phyloP scores from a whole-genome alignment of 2,113 vertebrate genomes.

The Okapia johnstoni region DNA sequence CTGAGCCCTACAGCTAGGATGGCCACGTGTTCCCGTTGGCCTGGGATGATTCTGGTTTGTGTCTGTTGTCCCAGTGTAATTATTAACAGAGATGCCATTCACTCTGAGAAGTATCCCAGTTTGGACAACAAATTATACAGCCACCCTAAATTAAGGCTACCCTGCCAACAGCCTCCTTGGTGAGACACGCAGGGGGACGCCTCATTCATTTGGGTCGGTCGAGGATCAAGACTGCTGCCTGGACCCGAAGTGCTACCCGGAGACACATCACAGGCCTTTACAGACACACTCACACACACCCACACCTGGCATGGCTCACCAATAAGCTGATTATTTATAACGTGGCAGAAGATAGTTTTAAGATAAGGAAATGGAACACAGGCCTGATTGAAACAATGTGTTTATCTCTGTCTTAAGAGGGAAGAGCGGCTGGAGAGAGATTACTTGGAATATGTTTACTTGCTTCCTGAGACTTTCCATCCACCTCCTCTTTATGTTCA shows the following conservation, averaged over 20 bases:
- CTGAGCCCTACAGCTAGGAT: neutral
- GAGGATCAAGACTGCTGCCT: neutral
- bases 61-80: neutral
- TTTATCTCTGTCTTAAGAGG: slow-evolving; percentile 48
- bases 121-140: neutral
- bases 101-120: neutral
- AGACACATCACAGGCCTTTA: neutral
- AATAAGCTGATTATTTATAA: slow-evolving; percentile 79
- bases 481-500: neutral
- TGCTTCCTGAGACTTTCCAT: slow-evolving; percentile 21
- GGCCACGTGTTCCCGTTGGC: neutral
- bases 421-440: slow-evolving; percentile 49
- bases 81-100: neutral
- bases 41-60: neutral
- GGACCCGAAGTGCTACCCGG: neutral
- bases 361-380: slow-evolving; percentile 65
- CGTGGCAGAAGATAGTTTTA: slow-evolving; percentile 73
- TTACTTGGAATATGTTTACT: slow-evolving; percentile 46
- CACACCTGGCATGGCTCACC: slow-evolving; percentile 14
- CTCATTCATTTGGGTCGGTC: neutral
- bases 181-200: neutral
- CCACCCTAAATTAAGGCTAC: neutral
- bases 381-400: slow-evolving; percentile 63
- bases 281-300: neutral
- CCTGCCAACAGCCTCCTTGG: neutral